Percentiles rank a stretch among this genome's conserved stretches.
Evolutionary conservation across 2,797 vertebrate species (phyloP).

Genomic region (Pantherophis alleghaniensis): DNA sequence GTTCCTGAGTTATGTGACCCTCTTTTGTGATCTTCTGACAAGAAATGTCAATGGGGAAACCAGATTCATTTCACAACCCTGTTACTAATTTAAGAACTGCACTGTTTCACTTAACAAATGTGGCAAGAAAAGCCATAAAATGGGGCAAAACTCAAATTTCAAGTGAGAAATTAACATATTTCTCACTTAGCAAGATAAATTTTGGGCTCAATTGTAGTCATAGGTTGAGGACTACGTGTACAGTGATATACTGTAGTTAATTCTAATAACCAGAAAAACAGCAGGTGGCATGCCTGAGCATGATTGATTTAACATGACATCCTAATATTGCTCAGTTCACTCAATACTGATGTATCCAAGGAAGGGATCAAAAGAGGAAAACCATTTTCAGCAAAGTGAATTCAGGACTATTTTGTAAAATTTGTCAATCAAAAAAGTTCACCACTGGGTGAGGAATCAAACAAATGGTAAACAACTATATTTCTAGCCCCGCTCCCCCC

Average conservation of each 20-base stretch:
- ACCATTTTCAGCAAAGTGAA: slow-evolving; percentile 37
- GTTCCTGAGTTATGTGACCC: too few relatives aligned
- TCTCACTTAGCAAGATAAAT: too few relatives aligned
- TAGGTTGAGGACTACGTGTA: not conserved
- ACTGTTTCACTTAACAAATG: too few relatives aligned
- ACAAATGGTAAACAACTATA: slow-evolving; percentile 25
- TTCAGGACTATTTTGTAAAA: slow-evolving; percentile 58
- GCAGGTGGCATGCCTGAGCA: not conserved
- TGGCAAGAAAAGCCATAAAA: too few relatives aligned
- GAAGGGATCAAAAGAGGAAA: slow-evolving; percentile 24
- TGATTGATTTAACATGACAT: not conserved
- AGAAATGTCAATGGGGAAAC: too few relatives aligned
- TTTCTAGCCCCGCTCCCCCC: slow-evolving; percentile 1
- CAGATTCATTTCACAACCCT: too few relatives aligned
- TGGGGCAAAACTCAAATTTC: too few relatives aligned
- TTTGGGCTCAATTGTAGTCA: not conserved
- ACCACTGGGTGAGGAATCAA: slow-evolving; percentile 44
- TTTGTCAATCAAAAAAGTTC: slow-evolving; percentile 42
- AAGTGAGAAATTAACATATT: too few relatives aligned
- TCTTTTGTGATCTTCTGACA: too few relatives aligned
- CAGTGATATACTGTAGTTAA: not conserved
- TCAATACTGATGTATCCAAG: slow-evolving; percentile 15
- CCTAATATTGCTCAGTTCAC: not conserved
- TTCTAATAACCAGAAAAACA: not conserved
- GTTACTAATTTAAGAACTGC: too few relatives aligned